Evolutionary conservation across 2,113 vertebrate species (phyloP).

Genomic region (Sylvilagus bachmani): DNA sequence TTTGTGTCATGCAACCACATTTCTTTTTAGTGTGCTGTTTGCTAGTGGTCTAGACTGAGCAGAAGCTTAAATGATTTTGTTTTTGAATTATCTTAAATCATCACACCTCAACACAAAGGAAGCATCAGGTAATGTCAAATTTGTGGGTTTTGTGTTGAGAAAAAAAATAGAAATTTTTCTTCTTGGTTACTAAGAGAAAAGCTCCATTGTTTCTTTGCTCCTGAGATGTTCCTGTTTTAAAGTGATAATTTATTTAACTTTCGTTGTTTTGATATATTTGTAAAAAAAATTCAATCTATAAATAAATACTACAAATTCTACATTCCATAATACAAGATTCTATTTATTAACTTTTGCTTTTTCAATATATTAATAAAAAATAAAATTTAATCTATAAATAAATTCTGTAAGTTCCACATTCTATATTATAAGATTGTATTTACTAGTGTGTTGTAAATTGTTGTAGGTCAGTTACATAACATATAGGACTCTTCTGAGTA

Average conservation of each 20-base stretch:
- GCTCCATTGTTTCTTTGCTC: not conserved
- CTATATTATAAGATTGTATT: not conserved
- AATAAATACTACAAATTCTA: not conserved
- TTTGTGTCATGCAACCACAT: not conserved
- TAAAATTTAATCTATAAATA: not conserved
- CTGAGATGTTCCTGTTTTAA: not conserved
- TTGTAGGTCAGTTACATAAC: not conserved
- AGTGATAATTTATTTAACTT: not conserved
- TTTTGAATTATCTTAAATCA: not conserved
- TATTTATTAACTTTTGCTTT: not conserved
- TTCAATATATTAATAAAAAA: slow-evolving; percentile 19
- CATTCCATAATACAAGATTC: not conserved
- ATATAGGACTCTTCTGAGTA: not conserved
- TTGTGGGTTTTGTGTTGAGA: slow-evolving; percentile 7
- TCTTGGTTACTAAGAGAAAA: not conserved
- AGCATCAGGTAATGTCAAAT: not conserved
- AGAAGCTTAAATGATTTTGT: slow-evolving; percentile 7
- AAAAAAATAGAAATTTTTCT: not conserved
- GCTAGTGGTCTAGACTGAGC: not conserved
- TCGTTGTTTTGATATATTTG: not conserved
- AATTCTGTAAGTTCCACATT: not conserved
- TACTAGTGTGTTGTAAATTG: not conserved
- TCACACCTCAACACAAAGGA: not conserved
- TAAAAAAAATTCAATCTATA: not conserved
- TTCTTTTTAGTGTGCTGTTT: not conserved